phyloP scores from a whole-genome alignment of 1,140 invertebrate species.

The Diachasma alloeum region DNA sequence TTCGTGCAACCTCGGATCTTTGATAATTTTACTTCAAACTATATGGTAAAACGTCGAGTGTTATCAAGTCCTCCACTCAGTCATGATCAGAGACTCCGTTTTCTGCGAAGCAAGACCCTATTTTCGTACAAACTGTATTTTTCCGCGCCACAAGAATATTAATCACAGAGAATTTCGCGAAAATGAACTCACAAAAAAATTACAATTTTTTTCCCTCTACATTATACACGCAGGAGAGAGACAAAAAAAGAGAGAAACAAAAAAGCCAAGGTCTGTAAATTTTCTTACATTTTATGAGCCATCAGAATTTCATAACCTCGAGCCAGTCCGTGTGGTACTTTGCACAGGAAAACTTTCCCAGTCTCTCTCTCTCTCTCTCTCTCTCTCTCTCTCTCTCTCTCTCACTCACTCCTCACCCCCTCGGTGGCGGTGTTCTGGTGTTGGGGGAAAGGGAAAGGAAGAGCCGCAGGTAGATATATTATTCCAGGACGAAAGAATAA shows the following conservation, averaged over 20 bases:
- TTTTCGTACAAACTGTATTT: not conserved
- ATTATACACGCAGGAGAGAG: constrained; percentile 29
- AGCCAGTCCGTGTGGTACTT: constrained; percentile 67
- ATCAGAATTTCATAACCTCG: constrained; percentile 68
- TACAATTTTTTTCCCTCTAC: constrained; percentile 36
- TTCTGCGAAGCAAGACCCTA: no score
- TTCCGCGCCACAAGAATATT: not conserved
- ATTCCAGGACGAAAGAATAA: constrained; percentile 9
- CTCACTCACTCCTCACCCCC: not conserved
- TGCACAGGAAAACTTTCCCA: constrained; percentile 63
- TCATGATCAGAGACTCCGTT: no score
- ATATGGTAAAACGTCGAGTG: no score
- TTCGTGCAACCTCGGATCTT: no score
- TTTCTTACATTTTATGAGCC: constrained; percentile 68
- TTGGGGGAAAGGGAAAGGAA: not conserved
- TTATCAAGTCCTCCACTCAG: no score
- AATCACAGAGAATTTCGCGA: not conserved
- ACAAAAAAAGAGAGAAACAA: constrained; percentile 32
- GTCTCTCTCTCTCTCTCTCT: constrained; percentile 30
- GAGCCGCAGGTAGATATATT: not conserved
- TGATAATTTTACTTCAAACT: no score
- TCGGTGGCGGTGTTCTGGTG: not conserved
- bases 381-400: constrained; percentile 28
- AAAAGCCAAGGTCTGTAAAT: constrained; percentile 59
- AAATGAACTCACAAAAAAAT: constrained; percentile 3